phyloP scores from a whole-genome alignment of 2,888 invertebrate species.

The Agapetus fuscipes region DNA sequence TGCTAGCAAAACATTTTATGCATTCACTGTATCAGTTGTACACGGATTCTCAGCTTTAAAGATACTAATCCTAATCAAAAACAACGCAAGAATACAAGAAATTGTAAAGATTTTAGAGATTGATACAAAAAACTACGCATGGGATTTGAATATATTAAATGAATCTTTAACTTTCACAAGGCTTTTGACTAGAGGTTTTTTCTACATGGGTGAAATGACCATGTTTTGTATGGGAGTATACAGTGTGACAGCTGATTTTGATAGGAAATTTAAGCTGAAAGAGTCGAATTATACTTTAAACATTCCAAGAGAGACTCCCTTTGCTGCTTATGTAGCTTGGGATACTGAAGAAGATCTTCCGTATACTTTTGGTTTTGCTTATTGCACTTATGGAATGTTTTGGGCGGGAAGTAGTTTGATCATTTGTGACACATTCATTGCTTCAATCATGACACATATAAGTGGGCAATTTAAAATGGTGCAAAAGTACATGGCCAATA shows the following conservation, averaged over 20 bases:
- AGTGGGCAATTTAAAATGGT: conserved; percentile 19
- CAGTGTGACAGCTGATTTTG: conserved; percentile 10
- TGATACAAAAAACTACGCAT: conserved; percentile 10
- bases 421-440: conserved; percentile 19
- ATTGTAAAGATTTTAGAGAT: conserved; percentile 16
- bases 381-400: conserved; percentile 14
- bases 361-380: conserved; percentile 10
- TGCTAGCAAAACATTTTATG: conserved; percentile 12
- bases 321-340: conserved; percentile 19
- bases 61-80: conserved; percentile 17
- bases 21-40: conserved; percentile 11
- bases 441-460: conserved; percentile 20
- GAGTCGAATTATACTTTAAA: conserved; percentile 10
- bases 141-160: conserved; percentile 8
- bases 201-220: conserved; percentile 17
- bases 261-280: conserved; percentile 6
- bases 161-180: conserved; percentile 12
- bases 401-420: conserved; percentile 18
- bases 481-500: conserved; percentile 14
- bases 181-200: conserved; percentile 14
- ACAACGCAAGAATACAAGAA: conserved; percentile 18
- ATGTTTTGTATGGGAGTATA: conserved; percentile 13
- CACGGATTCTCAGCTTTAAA: conserved; percentile 16
- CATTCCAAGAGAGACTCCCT: conserved; percentile 14
- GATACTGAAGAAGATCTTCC: conserved; percentile 9